Percentiles rank a stretch among this genome's conserved stretches.
phyloP scores from a whole-genome alignment of 1,140 invertebrate species.

The Ruditapes philippinarum region DNA sequence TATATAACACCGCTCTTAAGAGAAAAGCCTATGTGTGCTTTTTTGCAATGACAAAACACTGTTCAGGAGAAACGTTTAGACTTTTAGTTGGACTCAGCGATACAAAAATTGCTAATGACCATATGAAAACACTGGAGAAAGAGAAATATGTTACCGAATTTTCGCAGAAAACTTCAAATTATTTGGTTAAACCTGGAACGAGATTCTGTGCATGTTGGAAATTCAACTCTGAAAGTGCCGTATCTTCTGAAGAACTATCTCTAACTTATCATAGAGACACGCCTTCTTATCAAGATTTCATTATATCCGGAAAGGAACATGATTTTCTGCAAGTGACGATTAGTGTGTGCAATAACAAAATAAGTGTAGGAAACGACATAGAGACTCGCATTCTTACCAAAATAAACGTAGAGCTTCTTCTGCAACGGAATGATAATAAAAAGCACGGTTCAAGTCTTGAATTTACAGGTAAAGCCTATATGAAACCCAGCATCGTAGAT shows the following conservation, averaged over 20 bases:
- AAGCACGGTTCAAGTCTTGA: background rate
- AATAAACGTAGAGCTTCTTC: background rate
- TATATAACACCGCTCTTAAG: background rate
- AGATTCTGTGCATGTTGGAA: background rate
- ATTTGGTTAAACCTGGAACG: background rate
- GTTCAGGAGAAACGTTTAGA: background rate
- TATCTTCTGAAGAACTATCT: background rate
- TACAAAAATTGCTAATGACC: background rate
- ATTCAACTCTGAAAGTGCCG: background rate
- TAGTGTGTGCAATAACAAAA: background rate
- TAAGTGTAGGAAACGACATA: background rate
- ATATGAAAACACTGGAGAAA: background rate
- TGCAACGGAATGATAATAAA: background rate
- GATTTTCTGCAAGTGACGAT: background rate
- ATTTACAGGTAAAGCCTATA: slow-evolving; percentile 19
- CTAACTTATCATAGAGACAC: background rate
- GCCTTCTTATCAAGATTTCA: background rate
- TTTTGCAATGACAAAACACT: slow-evolving; percentile 2
- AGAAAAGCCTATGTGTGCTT: background rate
- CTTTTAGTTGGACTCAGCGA: background rate
- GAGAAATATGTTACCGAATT: background rate
- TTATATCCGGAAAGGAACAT: slow-evolving; percentile 7
- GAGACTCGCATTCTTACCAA: background rate
- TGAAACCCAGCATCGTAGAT: no score
- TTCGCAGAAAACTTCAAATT: background rate